A percentile compares a stretch with the other conserved stretches of the same genome.
Conservation (phyloP, 2,888 invertebrate species). For the Mycalesis mineus region DNA sequence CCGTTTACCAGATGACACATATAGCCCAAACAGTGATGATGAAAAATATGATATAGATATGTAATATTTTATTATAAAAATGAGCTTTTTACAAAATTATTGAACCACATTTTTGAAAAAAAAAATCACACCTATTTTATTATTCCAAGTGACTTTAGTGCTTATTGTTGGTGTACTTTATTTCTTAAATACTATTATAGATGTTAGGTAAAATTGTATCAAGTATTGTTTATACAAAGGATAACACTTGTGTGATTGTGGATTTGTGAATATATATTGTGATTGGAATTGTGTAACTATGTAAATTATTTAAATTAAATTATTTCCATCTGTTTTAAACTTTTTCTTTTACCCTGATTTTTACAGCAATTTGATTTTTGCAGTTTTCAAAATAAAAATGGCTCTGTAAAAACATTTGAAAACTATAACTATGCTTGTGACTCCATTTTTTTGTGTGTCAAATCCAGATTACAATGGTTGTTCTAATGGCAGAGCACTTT, state of each 20-base stretch:
- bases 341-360: background rate
- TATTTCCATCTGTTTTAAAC: slow-evolving; percentile 11
- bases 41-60: slow-evolving; percentile 75
- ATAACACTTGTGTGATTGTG: slow-evolving; percentile 7
- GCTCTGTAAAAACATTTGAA: too few species aligned
- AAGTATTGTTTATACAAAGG: background rate
- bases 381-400: too few species aligned
- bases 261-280: slow-evolving; percentile 4
- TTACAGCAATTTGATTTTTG: too few species aligned
- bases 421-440: too few species aligned
- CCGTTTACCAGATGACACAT: slow-evolving; percentile 64
- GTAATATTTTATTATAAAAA: slow-evolving; percentile 33
- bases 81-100: background rate
- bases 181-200: background rate
- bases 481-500: too few species aligned
- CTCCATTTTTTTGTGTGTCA: too few species aligned
- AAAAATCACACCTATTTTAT: background rate
- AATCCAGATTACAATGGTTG: too few species aligned
- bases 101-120: background rate
- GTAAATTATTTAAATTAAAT: slow-evolving; percentile 22
- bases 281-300: slow-evolving; percentile 9
- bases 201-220: slow-evolving; percentile 2
- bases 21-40: slow-evolving; percentile 73
- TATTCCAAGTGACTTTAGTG: background rate
- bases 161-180: slow-evolving; percentile 14